A percentile compares a stretch with the other conserved stretches of the same genome.
These are phyloP conservation scores for Meloe dianella DNA, from an alignment of 2,888 invertebrate genomes.

Conservation along the genomic window DNA sequence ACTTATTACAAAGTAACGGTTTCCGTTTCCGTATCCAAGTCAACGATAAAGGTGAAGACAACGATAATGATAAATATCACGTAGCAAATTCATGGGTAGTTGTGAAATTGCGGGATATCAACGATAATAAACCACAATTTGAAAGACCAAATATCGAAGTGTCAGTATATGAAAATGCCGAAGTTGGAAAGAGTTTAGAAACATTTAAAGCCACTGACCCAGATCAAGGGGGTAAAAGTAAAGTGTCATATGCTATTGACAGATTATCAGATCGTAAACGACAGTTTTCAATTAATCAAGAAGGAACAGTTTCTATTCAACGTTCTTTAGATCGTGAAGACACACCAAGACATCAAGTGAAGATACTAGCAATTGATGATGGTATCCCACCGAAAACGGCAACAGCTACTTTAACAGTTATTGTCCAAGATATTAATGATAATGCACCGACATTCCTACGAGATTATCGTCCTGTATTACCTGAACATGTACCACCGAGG, in stretches of 20 bases:
- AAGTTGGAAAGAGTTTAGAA: constrained; percentile 87
- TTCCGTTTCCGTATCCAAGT: constrained; percentile 95
- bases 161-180: constrained; percentile 89
- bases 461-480: constrained; percentile 90
- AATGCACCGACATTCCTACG: constrained; percentile 93
- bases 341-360: constrained; percentile 93
- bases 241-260: constrained; percentile 90
- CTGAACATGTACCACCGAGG: constrained; percentile 89
- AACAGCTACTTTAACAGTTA: constrained; percentile 90
- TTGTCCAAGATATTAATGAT: constrained; percentile 94
- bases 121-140: constrained; percentile 96
- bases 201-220: constrained; percentile 95
- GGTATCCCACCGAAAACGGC: constrained; percentile 93
- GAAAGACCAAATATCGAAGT: constrained; percentile 93
- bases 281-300: constrained; percentile 93
- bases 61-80: constrained; percentile 96
- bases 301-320: constrained; percentile 94
- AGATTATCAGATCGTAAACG: constrained; percentile 90
- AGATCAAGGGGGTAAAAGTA: constrained; percentile 93
- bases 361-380: constrained; percentile 94
- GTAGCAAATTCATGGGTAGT: constrained; percentile 96
- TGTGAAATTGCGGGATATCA: constrained; percentile 90
- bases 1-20: constrained; percentile 91
- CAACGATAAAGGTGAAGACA: constrained; percentile 93
- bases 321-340: constrained; percentile 92